Conservation (phyloP, 2,797 vertebrate genomes). For the Coluber constrictor region DNA sequence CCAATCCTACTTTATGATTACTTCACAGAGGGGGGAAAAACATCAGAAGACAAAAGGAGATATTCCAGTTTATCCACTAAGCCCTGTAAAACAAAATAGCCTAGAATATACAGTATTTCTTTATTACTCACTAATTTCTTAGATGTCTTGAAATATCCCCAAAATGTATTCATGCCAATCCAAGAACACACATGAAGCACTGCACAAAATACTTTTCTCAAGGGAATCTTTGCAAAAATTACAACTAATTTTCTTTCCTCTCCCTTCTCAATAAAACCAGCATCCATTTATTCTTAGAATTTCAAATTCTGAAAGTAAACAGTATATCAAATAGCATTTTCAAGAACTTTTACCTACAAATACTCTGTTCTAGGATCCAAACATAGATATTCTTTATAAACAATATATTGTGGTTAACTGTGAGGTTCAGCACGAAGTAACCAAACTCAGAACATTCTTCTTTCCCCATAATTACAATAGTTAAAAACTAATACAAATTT, state of each 20-base stretch:
- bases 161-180: not conserved
- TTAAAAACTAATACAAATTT: not conserved
- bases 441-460: not conserved
- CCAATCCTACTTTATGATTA: slow-evolving; percentile 19
- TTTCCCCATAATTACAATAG: not conserved
- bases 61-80: slow-evolving; percentile 48
- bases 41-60: slow-evolving; percentile 40
- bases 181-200: not conserved
- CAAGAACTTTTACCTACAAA: slow-evolving; percentile 8
- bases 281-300: not conserved
- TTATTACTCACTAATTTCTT: slow-evolving; percentile 5
- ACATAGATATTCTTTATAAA: not conserved
- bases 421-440: not conserved
- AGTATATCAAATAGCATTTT: slow-evolving; percentile 31
- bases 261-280: slow-evolving; percentile 17
- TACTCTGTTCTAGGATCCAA: not conserved
- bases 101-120: not conserved
- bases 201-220: not conserved
- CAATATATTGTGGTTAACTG: not conserved
- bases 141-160: not conserved
- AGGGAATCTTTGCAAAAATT: not conserved
- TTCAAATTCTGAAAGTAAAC: slow-evolving; percentile 31
- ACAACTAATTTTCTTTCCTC: slow-evolving; percentile 23
- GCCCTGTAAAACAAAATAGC: not conserved
- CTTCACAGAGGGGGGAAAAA: slow-evolving; percentile 16